phyloP scores from a whole-genome alignment of 2,888 invertebrate genomes.

The Stenurella melanura region DNA sequence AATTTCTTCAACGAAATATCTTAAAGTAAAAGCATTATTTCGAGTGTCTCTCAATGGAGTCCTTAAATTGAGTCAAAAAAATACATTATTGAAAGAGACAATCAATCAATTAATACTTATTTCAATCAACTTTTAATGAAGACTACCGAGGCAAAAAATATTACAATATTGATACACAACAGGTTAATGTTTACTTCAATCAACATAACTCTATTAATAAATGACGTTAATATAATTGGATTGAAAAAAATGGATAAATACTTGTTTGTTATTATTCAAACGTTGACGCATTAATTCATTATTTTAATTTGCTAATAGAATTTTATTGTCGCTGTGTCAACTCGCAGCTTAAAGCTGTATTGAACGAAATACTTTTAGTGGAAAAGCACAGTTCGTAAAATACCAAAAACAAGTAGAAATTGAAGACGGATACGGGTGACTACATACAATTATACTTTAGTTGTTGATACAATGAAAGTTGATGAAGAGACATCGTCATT shows the following conservation, averaged over 20 bases:
- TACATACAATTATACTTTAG: too few species aligned
- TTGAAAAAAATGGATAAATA: background rate
- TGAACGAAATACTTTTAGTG: too few species aligned
- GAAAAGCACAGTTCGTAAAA: too few species aligned
- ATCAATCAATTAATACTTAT: background rate
- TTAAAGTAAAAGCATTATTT: too few species aligned
- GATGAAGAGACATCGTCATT: too few species aligned
- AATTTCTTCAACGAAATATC: too few species aligned
- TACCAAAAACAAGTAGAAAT: too few species aligned
- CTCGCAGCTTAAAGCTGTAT: background rate
- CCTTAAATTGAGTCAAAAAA: background rate
- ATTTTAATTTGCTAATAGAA: background rate
- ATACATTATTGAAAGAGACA: background rate
- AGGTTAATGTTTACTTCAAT: background rate
- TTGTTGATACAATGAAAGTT: too few species aligned
- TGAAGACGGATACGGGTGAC: too few species aligned
- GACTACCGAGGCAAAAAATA: too few species aligned
- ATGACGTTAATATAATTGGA: background rate
- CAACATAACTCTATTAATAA: background rate
- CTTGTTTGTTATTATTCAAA: constrained; percentile 7
- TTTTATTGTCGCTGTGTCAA: background rate
- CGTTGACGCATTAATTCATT: background rate
- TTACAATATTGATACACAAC: background rate
- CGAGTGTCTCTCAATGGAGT: too few species aligned
- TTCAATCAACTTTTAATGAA: background rate